Conservation (phyloP, 2,888 invertebrate species). For the Lasioglossum vierecki region DNA sequence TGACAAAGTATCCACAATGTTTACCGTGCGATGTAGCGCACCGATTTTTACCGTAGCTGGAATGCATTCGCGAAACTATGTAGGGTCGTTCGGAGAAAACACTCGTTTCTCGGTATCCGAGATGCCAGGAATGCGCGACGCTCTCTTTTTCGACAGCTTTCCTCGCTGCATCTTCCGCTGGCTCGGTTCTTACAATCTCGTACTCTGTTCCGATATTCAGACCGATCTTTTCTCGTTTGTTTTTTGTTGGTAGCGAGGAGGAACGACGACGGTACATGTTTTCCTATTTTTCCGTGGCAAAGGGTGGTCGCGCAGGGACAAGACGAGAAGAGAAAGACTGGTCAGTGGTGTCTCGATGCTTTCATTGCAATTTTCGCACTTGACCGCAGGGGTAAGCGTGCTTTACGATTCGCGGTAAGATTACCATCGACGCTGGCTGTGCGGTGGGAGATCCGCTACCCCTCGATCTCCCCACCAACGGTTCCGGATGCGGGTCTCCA, state of each 20-base stretch:
- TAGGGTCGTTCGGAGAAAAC: background rate
- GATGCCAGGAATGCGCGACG: slow-evolving; percentile 15
- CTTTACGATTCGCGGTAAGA: slow-evolving; percentile 73
- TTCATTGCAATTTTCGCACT: slow-evolving; percentile 76
- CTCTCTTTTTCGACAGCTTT: background rate
- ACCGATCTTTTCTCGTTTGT: background rate
- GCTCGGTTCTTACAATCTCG: background rate
- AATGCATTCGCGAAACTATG: slow-evolving; percentile 28
- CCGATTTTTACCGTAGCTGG: slow-evolving; percentile 29
- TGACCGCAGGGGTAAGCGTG: slow-evolving; percentile 73
- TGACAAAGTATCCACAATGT: slow-evolving; percentile 63
- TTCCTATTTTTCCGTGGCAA: background rate
- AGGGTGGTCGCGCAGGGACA: slow-evolving; percentile 12
- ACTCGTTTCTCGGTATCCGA: background rate
- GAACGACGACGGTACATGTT: background rate
- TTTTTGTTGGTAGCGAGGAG: background rate
- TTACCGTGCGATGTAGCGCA: slow-evolving; percentile 58
- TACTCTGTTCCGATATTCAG: background rate
- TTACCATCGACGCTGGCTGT: slow-evolving; percentile 62
- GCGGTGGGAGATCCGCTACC: slow-evolving; percentile 51
- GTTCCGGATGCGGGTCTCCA: slow-evolving; percentile 67
- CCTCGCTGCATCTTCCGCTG: background rate
- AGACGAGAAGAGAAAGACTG: slow-evolving; percentile 34
- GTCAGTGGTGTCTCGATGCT: slow-evolving; percentile 63
- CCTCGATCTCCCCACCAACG: slow-evolving; percentile 49